Percentiles rank a stretch among this genome's conserved stretches.
phyloP scores from a whole-genome alignment of 2,888 invertebrate genomes.

The Calameuta idolon region DNA sequence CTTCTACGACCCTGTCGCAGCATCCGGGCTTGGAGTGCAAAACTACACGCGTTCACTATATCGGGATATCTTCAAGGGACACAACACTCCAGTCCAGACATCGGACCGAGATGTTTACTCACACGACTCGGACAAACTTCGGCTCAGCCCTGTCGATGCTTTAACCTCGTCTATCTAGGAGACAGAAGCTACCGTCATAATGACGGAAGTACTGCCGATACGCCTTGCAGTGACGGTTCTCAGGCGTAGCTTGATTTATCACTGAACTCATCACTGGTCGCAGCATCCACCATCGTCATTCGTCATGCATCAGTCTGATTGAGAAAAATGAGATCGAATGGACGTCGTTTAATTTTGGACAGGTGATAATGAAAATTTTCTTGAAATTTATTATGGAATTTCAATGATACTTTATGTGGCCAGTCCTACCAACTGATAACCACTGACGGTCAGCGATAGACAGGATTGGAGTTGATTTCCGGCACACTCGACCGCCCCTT shows the following conservation, averaged over 20 bases:
- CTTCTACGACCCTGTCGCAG: slow-evolving; percentile 26
- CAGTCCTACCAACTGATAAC: slow-evolving; percentile 39
- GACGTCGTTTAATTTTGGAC: not conserved
- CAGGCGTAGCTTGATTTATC: not conserved
- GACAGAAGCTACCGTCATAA: slow-evolving; percentile 22
- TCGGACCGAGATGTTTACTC: slow-evolving; percentile 34
- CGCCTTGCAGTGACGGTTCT: slow-evolving; percentile 27
- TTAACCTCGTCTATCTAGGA: slow-evolving; percentile 32
- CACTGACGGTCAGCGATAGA: slow-evolving; percentile 53
- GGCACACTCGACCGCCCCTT: slow-evolving; percentile 44
- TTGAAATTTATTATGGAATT: not conserved
- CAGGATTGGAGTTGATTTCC: slow-evolving; percentile 61
- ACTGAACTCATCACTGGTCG: not conserved
- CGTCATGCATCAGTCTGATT: not conserved
- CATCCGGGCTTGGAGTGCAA: slow-evolving; percentile 21
- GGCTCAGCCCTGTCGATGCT: slow-evolving; percentile 16
- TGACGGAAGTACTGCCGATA: slow-evolving; percentile 34
- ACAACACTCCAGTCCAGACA: slow-evolving; percentile 16
- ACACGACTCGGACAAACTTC: slow-evolving; percentile 35
- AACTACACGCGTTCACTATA: not conserved
- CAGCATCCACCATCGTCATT: not conserved
- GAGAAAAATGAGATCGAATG: not conserved
- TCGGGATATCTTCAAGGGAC: not conserved
- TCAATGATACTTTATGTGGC: not conserved
- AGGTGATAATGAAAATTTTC: not conserved